These are phyloP conservation scores for Aurelia aurita complex sp. Pacific DNA, from an alignment of 30 jellyfish, hydroid and myxozoan genomes.

Conservation along the genomic window DNA sequence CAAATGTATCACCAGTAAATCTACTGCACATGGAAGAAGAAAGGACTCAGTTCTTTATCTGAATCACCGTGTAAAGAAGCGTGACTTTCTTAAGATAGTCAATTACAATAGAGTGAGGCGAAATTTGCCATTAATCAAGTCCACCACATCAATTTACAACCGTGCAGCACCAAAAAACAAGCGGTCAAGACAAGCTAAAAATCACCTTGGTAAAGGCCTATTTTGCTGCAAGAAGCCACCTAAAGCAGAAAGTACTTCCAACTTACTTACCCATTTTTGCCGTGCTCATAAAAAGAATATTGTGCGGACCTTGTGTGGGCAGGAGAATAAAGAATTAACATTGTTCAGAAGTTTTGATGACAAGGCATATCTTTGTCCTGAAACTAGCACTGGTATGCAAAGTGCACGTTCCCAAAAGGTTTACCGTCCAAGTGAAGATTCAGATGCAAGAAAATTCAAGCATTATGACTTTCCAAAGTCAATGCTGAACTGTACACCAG, in stretches of 20 bases:
- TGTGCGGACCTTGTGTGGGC: slow-evolving; percentile 14
- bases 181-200: not conserved
- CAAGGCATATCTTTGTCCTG: slow-evolving; percentile 38
- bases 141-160: not conserved
- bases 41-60: too few species aligned
- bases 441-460: slow-evolving; percentile 39
- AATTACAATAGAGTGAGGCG: not conserved
- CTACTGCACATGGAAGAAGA: too few species aligned
- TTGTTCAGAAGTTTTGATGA: not conserved
- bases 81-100: not conserved
- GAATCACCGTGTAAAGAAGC: not conserved
- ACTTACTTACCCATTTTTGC: slow-evolving; percentile 17
- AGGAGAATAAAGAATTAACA: not conserved
- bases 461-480: slow-evolving; percentile 43
- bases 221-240: slow-evolving; percentile 52
- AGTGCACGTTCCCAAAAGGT: slow-evolving; percentile 56
- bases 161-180: not conserved
- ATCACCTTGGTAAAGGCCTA: slow-evolving; percentile 31
- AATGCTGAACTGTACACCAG: slow-evolving; percentile 56
- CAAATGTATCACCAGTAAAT: too few species aligned
- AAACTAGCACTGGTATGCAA: slow-evolving; percentile 39
- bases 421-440: slow-evolving; percentile 37
- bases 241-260: slow-evolving; percentile 43
- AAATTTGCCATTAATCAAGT: not conserved
- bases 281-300: slow-evolving; percentile 27